Percentiles rank a stretch among this genome's conserved stretches.
phyloP scores from a whole-genome alignment of 2,113 vertebrate genomes.

The Megaptera novaeangliae region DNA sequence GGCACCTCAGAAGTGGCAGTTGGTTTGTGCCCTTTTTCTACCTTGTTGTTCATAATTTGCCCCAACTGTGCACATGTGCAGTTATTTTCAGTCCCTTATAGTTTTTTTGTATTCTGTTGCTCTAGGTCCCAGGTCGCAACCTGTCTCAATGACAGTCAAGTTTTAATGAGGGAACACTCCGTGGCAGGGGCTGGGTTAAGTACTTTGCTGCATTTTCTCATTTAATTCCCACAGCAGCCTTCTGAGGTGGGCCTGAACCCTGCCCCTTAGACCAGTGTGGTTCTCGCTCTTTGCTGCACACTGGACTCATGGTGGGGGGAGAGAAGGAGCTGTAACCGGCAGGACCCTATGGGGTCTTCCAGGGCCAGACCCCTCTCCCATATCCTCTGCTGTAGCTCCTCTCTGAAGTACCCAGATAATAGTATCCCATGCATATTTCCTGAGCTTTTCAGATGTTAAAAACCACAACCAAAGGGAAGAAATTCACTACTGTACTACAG shows the following conservation, averaged over 20 bases:
- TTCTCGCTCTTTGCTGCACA: neutral
- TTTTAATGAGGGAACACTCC: neutral
- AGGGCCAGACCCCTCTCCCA: too few species aligned
- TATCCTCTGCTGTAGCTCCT: neutral
- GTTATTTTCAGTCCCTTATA: neutral
- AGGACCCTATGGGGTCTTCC: neutral
- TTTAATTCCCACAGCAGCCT: neutral
- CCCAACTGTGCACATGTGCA: neutral
- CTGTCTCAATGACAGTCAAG: neutral
- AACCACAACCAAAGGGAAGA: neutral
- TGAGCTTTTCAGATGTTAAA: neutral
- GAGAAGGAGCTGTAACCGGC: accelerated
- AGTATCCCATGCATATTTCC: neutral
- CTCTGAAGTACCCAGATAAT: neutral
- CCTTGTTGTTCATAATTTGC: neutral
- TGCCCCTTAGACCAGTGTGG: neutral
- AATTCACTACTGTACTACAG: neutral
- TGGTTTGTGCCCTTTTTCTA: too few species aligned
- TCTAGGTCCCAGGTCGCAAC: neutral
- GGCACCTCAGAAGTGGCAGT: neutral
- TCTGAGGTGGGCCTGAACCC: neutral
- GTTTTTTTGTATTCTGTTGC: neutral
- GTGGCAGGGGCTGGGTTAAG: neutral
- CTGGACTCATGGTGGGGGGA: neutral
- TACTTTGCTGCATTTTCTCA: neutral